phyloP scores from a whole-genome alignment of 1,140 invertebrate genomes.

The Lithobius niger region DNA sequence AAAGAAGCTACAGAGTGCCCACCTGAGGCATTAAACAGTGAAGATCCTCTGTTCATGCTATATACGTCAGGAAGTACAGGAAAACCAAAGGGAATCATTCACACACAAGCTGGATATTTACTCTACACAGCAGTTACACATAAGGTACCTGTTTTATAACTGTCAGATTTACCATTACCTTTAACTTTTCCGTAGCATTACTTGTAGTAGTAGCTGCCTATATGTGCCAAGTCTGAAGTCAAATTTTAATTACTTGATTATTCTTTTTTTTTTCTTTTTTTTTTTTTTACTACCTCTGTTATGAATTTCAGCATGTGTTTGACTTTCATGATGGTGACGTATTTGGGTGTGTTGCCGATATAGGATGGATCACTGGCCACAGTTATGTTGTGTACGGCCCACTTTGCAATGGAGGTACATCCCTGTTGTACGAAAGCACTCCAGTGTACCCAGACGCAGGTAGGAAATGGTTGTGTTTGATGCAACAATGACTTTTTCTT shows the following conservation, averaged over 20 bases:
- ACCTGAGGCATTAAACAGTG: conserved; percentile 34
- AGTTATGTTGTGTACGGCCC: conserved; percentile 43
- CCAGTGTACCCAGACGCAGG: conserved; percentile 42
- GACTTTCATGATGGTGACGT: conserved; percentile 35
- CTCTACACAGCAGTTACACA: conserved; percentile 38
- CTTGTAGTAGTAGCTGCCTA: too few species aligned
- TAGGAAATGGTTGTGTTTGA: too few species aligned
- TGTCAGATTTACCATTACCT: too few species aligned
- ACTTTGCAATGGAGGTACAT: conserved; percentile 39
- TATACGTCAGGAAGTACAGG: conserved; percentile 45
- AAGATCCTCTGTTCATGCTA: conserved; percentile 41
- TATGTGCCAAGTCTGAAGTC: too few species aligned
- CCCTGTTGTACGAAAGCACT: conserved; percentile 41
- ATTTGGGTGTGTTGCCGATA: conserved; percentile 44
- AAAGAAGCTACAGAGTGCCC: conserved; percentile 22
- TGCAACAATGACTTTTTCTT: neutral
- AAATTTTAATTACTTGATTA: too few species aligned
- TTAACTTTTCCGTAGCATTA: too few species aligned
- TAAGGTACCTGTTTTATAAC: too few species aligned
- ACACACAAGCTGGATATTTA: conserved; percentile 41
- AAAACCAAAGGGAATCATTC: conserved; percentile 41
- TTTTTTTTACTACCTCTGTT: too few species aligned
- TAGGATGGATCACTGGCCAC: conserved; percentile 47
- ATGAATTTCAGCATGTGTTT: conserved; percentile 33
- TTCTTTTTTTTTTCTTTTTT: too few species aligned